Conservation (phyloP, 2,888 invertebrate genomes). For the Scaptodrosophila latifasciaeformis region DNA sequence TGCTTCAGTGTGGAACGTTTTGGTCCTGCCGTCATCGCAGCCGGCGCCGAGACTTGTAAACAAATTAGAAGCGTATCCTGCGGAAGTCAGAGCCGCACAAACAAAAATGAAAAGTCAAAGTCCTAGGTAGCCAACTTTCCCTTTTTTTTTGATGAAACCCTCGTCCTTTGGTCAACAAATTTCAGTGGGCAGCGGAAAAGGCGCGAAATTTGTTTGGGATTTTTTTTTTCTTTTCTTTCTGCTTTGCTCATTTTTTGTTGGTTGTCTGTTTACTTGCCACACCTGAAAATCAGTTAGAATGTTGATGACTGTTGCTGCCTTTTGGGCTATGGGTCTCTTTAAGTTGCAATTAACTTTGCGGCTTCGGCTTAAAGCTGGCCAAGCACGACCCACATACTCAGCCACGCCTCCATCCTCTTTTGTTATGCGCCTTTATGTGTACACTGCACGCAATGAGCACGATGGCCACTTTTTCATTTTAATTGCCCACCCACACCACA, state of each 20-base stretch:
- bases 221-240: slow-evolving; percentile 26
- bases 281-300: slow-evolving; percentile 55
- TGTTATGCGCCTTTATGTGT: slow-evolving; percentile 35
- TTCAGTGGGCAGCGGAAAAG: slow-evolving; percentile 50
- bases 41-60: slow-evolving; percentile 45
- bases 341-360: slow-evolving; percentile 59
- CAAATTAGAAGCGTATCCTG: slow-evolving; percentile 66
- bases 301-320: too few species aligned
- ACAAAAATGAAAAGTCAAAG: slow-evolving; percentile 33
- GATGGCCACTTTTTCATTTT: slow-evolving; percentile 54
- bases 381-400: slow-evolving; percentile 18
- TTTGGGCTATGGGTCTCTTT: slow-evolving; percentile 41
- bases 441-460: slow-evolving; percentile 44
- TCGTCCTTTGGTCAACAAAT: neutral
- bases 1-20: too few species aligned
- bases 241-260: slow-evolving; percentile 12
- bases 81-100: slow-evolving; percentile 51
- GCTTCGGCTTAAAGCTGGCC: slow-evolving; percentile 34
- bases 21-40: slow-evolving; percentile 30
- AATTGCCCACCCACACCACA: slow-evolving; percentile 41
- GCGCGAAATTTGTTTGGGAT: slow-evolving; percentile 60
- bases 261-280: slow-evolving; percentile 36
- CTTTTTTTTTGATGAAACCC: slow-evolving; percentile 30
- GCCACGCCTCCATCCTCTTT: slow-evolving; percentile 2
- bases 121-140: slow-evolving; percentile 41